Evolutionary conservation across 2,888 invertebrate species (phyloP).

Genomic region (Sclerodermus sp.): DNA sequence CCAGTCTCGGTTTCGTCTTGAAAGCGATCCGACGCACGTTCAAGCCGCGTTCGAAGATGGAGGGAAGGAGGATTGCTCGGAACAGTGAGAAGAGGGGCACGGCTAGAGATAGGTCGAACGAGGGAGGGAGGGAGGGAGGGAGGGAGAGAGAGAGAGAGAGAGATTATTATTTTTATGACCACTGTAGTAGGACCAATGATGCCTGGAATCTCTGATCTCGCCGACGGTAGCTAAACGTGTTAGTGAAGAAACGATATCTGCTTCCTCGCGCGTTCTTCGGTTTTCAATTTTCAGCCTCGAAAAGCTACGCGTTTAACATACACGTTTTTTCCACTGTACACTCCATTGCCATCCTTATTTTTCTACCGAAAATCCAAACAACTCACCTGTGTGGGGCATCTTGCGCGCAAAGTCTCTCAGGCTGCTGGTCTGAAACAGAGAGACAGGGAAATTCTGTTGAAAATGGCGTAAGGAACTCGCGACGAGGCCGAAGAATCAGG

Average conservation of each 20-base stretch:
- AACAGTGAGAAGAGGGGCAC: too few relatives aligned
- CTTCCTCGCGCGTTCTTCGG: too few relatives aligned
- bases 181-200: slow-evolving; percentile 12
- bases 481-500: too few relatives aligned
- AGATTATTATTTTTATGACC: slow-evolving; percentile 33
- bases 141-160: not conserved
- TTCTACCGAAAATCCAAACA: not conserved
- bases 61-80: too few relatives aligned
- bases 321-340: too few relatives aligned
- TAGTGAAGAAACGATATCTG: slow-evolving; percentile 24
- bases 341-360: slow-evolving; percentile 9
- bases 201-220: slow-evolving; percentile 31
- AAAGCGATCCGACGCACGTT: too few relatives aligned
- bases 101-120: not conserved
- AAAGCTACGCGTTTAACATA: too few relatives aligned
- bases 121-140: not conserved
- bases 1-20: slow-evolving; percentile 2
- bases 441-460: too few relatives aligned
- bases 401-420: slow-evolving; percentile 21
- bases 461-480: too few relatives aligned
- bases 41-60: too few relatives aligned
- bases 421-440: slow-evolving; percentile 36
- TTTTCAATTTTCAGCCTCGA: too few relatives aligned
- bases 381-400: slow-evolving; percentile 51
- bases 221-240: slow-evolving; percentile 30